Base-by-base conservation (phyloP, 2,113 vertebrate genomes). In the Chunga burmeisteri region DNA sequence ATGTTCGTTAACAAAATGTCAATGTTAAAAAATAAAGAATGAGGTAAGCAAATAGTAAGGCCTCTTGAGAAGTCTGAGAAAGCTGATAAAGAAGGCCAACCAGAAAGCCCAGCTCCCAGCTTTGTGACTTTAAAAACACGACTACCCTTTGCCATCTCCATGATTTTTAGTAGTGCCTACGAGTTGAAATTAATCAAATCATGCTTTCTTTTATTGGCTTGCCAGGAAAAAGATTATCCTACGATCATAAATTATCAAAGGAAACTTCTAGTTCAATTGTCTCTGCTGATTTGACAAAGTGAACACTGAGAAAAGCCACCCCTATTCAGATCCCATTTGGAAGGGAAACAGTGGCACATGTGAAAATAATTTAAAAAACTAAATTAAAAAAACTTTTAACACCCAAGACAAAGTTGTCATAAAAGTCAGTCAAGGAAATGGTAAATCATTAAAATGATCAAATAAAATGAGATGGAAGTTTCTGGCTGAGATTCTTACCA, bases 381-480 rank as follows among this genome's bases (percentile, higher is more conserved):
- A 47, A 78, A 94, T 78, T 59, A 10, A 65, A 71, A 77, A 13
- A 47, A 82, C 34, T 5, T 73, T 89, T 38, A 88, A 80, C 52
- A 55, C 10, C 13, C 29, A 58, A 75, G 81, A 93, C 12, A 72
- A 47, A 65, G 52, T 52, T 93, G 70, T 81, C 81, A 75, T 61
- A 63, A 93, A 81, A 96, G 38, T 87, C 93, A 95, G 40, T 61
- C 52, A 79, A 87, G 78, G 84, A 95, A 94, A 96, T 56, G 13
- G 61, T 71, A 94, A 94, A 96, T 92, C 88, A 72, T 88, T 94
- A 81, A 96, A 94, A 92, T 61, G 52, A 83, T 91, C 50, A 88
- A 71, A 88, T 94, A 92, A 95, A 96, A 94, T 40, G 40, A 86
- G 32, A 78, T 71, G 9, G 68, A 79, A 81, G 9, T 52, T 81